Conservation (phyloP, 2,888 invertebrate species). For the Melitaea athalia region DNA sequence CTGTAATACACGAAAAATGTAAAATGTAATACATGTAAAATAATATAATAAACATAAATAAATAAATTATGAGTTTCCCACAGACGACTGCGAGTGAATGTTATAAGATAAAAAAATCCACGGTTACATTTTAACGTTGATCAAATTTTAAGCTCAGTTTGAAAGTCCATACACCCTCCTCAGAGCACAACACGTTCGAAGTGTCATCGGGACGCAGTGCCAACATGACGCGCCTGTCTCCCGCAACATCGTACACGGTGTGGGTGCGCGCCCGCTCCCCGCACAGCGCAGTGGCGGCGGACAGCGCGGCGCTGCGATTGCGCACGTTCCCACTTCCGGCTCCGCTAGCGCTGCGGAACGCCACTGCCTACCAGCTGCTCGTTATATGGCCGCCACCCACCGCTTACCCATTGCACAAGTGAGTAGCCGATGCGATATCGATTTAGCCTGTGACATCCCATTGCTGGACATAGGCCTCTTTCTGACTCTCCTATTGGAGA, state of each 20-base stretch:
- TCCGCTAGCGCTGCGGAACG: slow-evolving; percentile 76
- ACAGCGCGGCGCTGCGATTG: slow-evolving; percentile 83
- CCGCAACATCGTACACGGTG: slow-evolving; percentile 86
- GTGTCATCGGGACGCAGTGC: slow-evolving; percentile 68
- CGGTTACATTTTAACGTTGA: too few relatives aligned
- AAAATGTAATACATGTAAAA: too few relatives aligned
- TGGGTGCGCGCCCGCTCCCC: slow-evolving; percentile 89
- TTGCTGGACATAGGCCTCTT: too few relatives aligned
- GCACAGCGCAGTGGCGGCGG: slow-evolving; percentile 83
- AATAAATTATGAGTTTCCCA: too few relatives aligned
- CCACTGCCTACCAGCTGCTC: slow-evolving; percentile 78
- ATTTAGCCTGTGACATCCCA: too few relatives aligned
- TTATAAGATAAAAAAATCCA: too few relatives aligned
- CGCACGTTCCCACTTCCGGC: slow-evolving; percentile 88
- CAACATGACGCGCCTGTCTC: slow-evolving; percentile 83
- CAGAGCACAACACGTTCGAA: slow-evolving; percentile 73
- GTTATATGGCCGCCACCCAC: slow-evolving; percentile 86
- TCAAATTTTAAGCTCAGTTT: too few relatives aligned
- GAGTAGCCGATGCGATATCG: slow-evolving; percentile 37
- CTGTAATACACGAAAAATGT: too few relatives aligned
- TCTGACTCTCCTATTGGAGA: too few relatives aligned
- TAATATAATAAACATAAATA: too few relatives aligned
- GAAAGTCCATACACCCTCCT: neutral
- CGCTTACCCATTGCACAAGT: slow-evolving; percentile 58
- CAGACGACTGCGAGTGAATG: too few relatives aligned